Conservation (phyloP, 2,888 invertebrate species). For the Athrips mouffetella region DNA sequence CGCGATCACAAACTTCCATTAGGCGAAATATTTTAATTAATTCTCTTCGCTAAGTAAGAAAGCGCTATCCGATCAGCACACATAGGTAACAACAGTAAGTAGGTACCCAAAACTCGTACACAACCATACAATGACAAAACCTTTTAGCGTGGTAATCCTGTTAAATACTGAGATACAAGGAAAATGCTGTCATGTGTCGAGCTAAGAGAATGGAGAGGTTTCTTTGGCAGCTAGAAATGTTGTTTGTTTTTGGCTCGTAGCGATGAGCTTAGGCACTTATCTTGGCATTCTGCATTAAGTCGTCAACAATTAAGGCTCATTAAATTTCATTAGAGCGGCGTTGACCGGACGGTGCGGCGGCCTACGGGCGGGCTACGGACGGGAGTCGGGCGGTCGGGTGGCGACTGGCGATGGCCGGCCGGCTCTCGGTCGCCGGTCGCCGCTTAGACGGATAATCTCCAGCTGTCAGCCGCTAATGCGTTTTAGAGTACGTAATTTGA, state of each 20-base stretch:
- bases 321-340: constrained; percentile 73
- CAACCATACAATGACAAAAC: constrained; percentile 32
- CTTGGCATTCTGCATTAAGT: constrained; percentile 72
- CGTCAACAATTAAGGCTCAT: constrained; percentile 76
- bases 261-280: constrained; percentile 58
- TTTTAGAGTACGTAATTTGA: constrained; percentile 80
- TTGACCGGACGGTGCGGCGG: constrained; percentile 51
- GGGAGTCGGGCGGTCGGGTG: constrained; percentile 35
- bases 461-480: constrained; percentile 77
- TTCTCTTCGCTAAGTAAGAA: constrained; percentile 29
- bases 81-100: constrained; percentile 23
- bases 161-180: constrained; percentile 22
- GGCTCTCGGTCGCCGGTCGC: constrained; percentile 54
- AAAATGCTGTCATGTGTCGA: constrained; percentile 26
- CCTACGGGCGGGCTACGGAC: constrained; percentile 28
- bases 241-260: constrained; percentile 56
- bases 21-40: constrained; percentile 34
- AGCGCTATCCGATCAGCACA: constrained; percentile 26
- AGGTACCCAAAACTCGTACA: constrained; percentile 16
- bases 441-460: constrained; percentile 77
- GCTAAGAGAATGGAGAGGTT: constrained; percentile 34
- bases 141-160: constrained; percentile 35
- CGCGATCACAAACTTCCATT: constrained; percentile 31
- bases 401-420: constrained; percentile 30
- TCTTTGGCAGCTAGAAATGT: constrained; percentile 34